Conservation (phyloP, 2,888 invertebrate genomes). For the Folsomia manolachei region DNA sequence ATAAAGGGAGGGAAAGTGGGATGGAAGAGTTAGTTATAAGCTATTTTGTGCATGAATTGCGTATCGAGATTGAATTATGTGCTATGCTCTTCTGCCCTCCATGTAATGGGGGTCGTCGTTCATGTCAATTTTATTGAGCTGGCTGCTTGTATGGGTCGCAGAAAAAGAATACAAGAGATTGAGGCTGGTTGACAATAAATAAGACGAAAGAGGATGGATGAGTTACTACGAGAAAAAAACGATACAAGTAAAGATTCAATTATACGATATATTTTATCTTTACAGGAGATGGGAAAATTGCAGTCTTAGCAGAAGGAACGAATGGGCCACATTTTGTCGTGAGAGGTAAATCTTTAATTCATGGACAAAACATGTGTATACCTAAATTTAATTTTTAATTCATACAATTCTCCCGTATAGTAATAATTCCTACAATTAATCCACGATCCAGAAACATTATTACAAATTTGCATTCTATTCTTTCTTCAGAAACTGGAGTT, state of each 20-base stretch:
- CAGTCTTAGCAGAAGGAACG: slow-evolving; percentile 47
- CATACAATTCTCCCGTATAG: no score
- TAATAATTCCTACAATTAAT: no score
- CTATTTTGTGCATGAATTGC: not conserved
- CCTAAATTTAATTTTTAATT: no score
- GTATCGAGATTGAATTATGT: not conserved
- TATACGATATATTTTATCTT: slow-evolving; percentile 11
- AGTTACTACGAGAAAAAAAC: not conserved
- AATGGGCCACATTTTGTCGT: slow-evolving; percentile 50
- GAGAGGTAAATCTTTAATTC: no score
- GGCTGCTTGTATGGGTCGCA: no score
- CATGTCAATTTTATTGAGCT: not conserved
- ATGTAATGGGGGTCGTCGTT: not conserved
- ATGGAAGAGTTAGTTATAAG: not conserved
- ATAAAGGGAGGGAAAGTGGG: not conserved
- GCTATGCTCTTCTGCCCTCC: no score
- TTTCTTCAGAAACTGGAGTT: slow-evolving; percentile 41
- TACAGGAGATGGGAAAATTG: slow-evolving; percentile 50
- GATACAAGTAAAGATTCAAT: slow-evolving; percentile 13
- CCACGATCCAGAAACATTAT: no score
- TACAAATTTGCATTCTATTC: no score
- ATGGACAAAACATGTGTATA: no score
- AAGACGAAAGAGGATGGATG: not conserved
- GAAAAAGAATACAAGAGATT: not conserved
- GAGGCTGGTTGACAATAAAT: not conserved